Conservation (phyloP, 2,888 invertebrate genomes). For the Sericinus montela region DNA sequence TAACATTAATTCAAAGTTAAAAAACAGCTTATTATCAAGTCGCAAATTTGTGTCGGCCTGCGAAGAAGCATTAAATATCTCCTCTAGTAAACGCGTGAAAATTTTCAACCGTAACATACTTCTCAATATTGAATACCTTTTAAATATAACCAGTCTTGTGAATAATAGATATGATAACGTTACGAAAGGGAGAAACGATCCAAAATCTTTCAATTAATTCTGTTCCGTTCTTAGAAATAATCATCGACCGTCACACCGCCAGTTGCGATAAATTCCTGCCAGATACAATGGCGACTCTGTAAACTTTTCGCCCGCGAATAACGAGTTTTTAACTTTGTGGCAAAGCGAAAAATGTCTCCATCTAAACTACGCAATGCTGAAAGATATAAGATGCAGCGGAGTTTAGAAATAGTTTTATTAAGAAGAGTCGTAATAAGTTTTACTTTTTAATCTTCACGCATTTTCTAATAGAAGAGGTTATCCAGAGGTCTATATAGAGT, state of each 20-base stretch:
- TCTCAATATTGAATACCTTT: too few species aligned
- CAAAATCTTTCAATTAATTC: constrained; percentile 30
- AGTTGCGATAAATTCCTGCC: constrained; percentile 55
- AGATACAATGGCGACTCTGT: constrained; percentile 65
- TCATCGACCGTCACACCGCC: constrained; percentile 33
- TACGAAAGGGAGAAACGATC: constrained; percentile 14
- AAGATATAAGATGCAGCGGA: constrained; percentile 26
- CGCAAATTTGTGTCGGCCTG: too few species aligned
- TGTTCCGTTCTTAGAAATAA: constrained; percentile 27
- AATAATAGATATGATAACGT: constrained; percentile 12
- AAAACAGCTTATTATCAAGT: too few species aligned
- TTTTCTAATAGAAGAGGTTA: too few species aligned
- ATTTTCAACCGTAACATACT: too few species aligned
- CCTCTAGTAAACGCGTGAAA: too few species aligned
- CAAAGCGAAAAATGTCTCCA: constrained; percentile 76
- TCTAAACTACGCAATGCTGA: constrained; percentile 43
- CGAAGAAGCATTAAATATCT: too few species aligned
- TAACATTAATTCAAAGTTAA: too few species aligned
- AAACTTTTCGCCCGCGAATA: constrained; percentile 72
- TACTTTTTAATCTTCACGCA: too few species aligned
- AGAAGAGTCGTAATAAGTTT: too few species aligned
- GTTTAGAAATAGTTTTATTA: too few species aligned
- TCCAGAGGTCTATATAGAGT: too few species aligned
- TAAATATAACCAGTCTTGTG: neutral
- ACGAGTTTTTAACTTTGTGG: constrained; percentile 79